Conservation (phyloP, 2,888 invertebrate species). For the Tipula confusa region DNA sequence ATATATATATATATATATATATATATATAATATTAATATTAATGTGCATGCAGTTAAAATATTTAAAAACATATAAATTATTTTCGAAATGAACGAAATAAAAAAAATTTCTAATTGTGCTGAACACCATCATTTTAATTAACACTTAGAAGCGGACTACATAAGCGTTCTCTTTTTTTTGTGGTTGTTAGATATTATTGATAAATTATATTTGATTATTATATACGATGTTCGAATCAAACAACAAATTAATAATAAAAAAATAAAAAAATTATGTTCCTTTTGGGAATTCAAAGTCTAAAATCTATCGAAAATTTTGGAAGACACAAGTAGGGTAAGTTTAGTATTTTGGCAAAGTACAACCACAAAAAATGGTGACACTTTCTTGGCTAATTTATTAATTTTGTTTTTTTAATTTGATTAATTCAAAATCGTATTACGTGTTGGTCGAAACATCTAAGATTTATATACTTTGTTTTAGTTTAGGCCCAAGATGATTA, state of each 20-base stretch:
- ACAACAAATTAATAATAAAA: background rate
- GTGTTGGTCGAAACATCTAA: too few species aligned
- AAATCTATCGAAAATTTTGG: background rate
- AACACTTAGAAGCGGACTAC: background rate
- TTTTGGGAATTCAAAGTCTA: background rate
- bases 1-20: too few species aligned
- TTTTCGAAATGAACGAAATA: background rate
- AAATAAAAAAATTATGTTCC: too few species aligned
- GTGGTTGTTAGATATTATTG: background rate
- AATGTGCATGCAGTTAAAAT: slow-evolving; percentile 9
- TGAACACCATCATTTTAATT: background rate
- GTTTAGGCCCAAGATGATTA: too few species aligned
- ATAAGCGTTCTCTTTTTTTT: background rate
- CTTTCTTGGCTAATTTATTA: background rate
- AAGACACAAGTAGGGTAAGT: background rate
- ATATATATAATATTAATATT: too few species aligned
- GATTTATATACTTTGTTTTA: too few species aligned
- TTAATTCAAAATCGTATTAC: background rate
- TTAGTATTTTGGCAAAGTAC: background rate
- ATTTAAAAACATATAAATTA: background rate
- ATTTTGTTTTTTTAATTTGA: background rate
- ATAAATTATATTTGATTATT: background rate
- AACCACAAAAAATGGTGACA: slow-evolving; percentile 8
- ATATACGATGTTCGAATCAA: background rate
- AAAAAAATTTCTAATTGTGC: background rate